Evolutionary conservation across 2,113 vertebrate genomes (phyloP).

Genomic region (Falco punctatus): DNA sequence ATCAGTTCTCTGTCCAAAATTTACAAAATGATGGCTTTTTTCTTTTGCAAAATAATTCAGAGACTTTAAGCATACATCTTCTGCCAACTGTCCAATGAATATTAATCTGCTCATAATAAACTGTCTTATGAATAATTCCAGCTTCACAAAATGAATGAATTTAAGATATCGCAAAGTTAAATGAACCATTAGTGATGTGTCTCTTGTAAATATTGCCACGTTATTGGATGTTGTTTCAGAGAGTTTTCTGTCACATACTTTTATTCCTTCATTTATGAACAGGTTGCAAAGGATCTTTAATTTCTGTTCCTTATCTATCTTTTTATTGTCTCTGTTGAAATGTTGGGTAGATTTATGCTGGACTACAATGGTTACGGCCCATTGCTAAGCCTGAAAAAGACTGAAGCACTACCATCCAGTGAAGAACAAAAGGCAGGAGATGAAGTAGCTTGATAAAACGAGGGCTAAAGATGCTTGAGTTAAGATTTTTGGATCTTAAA

Average conservation of each 20-base stretch:
- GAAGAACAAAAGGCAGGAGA: background rate
- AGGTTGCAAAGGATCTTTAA: background rate
- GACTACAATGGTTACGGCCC: background rate
- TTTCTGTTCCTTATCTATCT: background rate
- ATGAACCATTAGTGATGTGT: conserved; percentile 44
- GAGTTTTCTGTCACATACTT: background rate
- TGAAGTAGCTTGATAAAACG: background rate
- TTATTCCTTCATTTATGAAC: background rate
- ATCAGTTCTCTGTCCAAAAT: conserved; percentile 16
- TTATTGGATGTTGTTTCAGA: background rate
- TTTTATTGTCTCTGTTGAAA: background rate
- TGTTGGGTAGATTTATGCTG: background rate
- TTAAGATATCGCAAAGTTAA: conserved; percentile 37
- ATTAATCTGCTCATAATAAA: conserved; percentile 52
- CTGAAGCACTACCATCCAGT: background rate
- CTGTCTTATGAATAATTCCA: conserved; percentile 51
- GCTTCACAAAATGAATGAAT: background rate
- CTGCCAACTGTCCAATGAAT: conserved; percentile 45
- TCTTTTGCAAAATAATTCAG: background rate
- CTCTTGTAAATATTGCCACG: background rate
- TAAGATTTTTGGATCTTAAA: background rate
- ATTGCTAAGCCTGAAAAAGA: background rate
- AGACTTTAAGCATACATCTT: background rate
- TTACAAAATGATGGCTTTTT: background rate
- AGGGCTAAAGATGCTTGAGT: background rate